Base-by-base conservation (phyloP, 2,797 vertebrate genomes). In the Lophotriccus pileatus region DNA sequence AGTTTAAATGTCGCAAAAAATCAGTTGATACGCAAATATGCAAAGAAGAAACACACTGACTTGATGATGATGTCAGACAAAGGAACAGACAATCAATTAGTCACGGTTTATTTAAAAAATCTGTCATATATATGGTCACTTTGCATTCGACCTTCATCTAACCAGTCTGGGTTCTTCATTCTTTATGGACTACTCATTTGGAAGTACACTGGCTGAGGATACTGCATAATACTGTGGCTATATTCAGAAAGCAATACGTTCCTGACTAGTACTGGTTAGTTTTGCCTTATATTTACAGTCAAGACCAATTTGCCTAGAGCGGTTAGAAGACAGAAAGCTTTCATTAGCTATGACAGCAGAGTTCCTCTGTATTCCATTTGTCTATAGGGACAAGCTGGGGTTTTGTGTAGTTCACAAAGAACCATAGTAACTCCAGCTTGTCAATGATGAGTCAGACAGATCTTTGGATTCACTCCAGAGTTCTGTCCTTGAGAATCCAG, bases 401-500 rank as follows among this genome's bases (percentile, higher is more conserved):
- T 78, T 88, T 95, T 88, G 75, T 73, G 81, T 85, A 67, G 59
- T 88, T 97, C 92, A 79, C 59, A 89, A 93, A 41, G 80, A 94
- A 90, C 56, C 92, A 95, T 13, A 87, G 76, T 85, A 93, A 90
- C 82, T 96, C 86, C 79, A 89, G 90, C 85, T 94, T 91, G 89
- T 95, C 84, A 79, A 1, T 69, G 95, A 93, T 93, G 73, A 95
- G 90, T 90, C 91, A 96, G 95, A 96, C 95, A 96, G 86, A 94
- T 88, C 77, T 92, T 92, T 97, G 97, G 94, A 96, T 78, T 50
- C 25, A 64, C 63, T 94, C 95, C 95, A 94, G 82, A 89, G 78
- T 84, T 82, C 89, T 92, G 91, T 91, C 95, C 95, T 96, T 96
- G 91, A 96, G 91, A 97, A 96, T 79, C 67, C 94, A 94, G 84